Base-by-base conservation (phyloP, 2,797 vertebrate species). In the Galagoides demidoff region DNA sequence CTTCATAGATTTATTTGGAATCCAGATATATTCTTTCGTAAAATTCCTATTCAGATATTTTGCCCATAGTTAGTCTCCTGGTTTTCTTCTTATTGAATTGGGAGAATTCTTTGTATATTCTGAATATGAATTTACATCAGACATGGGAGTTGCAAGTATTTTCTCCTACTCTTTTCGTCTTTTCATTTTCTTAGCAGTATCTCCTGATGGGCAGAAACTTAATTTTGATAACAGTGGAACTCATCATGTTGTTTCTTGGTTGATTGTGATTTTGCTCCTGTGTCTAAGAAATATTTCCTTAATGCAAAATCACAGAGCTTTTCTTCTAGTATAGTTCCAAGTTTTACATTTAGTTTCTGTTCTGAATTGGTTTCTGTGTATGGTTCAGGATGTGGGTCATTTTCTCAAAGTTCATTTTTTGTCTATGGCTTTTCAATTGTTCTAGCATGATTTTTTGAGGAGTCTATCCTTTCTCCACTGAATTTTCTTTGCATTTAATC, bases 261-360 rank as follows among this genome's bases (percentile, higher is more conserved):
- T 66, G 61, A 68, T 43, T 85, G 43, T 78, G 8, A 43, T 49
- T 94, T 92, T 90, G 11, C 7, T 85, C 61, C 78, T n/a, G 7
- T 85, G 89, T 90, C 61, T 49, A 90, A 77, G 63, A 94, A 93
- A 27, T 66, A 34, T 90, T 92, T 89, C 9, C n/a, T 23, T 94
- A 59, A n/a, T 19, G 22, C 6, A 59, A 27, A 27, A 31, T 76
- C 29, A 76, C 22, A 90, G 14, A 74, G 9, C 5, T 71, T 90
- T 84, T 76, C 11, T 34, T 37, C 29, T 7, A 64, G 55, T 64
- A 37, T 63, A 81, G 22, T 55, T 92, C 85, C 81, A 86, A 31
- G 1, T 52, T 68, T 90, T 81, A 43, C 43, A 27, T 85, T 90
- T 83, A 57, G 27, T 43, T 5, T 85, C 1, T 52, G n/a, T 61